A percentile compares a stretch with the other conserved stretches of the same genome.
These are phyloP conservation scores for Myrmecobius fasciatus DNA, from an alignment of 2,113 vertebrate species.

Conservation along the genomic window DNA sequence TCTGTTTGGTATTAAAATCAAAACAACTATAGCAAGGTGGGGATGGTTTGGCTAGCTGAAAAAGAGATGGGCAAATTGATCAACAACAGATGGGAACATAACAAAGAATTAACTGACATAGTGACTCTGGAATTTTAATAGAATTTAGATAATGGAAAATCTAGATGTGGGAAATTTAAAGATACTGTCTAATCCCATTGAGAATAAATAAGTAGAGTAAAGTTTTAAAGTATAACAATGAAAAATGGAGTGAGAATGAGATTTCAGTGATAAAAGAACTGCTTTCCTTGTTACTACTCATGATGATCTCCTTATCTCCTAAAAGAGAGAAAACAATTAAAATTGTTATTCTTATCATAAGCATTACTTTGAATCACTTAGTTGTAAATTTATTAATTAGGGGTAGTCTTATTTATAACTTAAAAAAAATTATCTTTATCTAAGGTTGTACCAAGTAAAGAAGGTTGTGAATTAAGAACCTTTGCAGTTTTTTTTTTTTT, in stretches of 20 bases:
- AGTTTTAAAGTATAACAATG: not conserved
- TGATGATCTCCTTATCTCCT: not conserved
- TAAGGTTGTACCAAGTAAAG: not conserved
- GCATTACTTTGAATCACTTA: not conserved
- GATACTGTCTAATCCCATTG: not conserved
- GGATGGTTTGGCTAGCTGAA: too few relatives aligned
- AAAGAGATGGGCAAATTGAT: too few relatives aligned
- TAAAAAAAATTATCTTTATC: not conserved
- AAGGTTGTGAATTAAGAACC: not conserved
- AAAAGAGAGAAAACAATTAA: not conserved
- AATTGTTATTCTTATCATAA: not conserved
- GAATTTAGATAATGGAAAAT: too few relatives aligned
- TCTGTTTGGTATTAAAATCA: not conserved
- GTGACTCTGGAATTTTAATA: too few relatives aligned
- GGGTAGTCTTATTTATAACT: not conserved
- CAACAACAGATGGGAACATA: too few relatives aligned
- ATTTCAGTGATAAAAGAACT: not conserved
- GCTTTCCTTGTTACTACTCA: not conserved
- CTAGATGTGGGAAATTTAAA: not conserved
- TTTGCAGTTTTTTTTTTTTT: not conserved
- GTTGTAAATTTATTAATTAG: not conserved
- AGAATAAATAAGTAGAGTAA: not conserved
- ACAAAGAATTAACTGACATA: too few relatives aligned
- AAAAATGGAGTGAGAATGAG: not conserved
- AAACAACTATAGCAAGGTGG: not conserved